Percentiles rank a stretch among this genome's conserved stretches.
phyloP scores from a whole-genome alignment of 1,140 invertebrate genomes.

The Littorina saxatilis region DNA sequence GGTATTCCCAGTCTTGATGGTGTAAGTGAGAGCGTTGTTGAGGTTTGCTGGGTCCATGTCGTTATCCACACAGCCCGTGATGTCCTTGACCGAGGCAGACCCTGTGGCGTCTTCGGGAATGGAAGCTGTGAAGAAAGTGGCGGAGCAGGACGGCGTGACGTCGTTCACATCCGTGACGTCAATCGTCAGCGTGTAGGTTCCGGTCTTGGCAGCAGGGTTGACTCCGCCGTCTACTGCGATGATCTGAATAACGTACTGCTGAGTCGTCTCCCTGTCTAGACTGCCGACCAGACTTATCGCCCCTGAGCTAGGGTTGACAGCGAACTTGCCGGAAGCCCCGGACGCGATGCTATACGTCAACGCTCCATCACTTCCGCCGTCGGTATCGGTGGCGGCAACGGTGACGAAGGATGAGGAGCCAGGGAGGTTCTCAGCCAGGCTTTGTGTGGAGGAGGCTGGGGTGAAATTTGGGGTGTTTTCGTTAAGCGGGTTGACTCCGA shows the following conservation, averaged over 20 bases:
- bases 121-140: constrained; percentile 42
- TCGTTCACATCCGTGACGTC: constrained; percentile 60
- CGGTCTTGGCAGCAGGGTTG: constrained; percentile 35
- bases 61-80: constrained; percentile 52
- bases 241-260: constrained; percentile 47
- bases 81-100: constrained; percentile 34
- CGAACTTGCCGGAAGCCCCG: constrained; percentile 49
- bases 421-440: constrained; percentile 52
- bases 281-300: constrained; percentile 39
- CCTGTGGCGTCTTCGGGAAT: constrained; percentile 42
- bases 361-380: constrained; percentile 48
- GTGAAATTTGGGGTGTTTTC: constrained; percentile 92
- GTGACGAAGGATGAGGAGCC: constrained; percentile 41
- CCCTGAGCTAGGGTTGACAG: constrained; percentile 53
- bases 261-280: constrained; percentile 54
- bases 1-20: constrained; percentile 33
- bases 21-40: constrained; percentile 50
- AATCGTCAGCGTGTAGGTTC: constrained; percentile 47
- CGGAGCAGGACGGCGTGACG: constrained; percentile 49
- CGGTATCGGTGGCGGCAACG: constrained; percentile 51
- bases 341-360: constrained; percentile 53
- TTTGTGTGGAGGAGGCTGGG: constrained; percentile 35
- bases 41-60: constrained; percentile 46
- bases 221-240: constrained; percentile 50
- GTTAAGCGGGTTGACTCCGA: constrained; percentile 84